Evolutionary conservation across 2,113 vertebrate species (phyloP).

Genomic region (Polypterus bichir): DNA sequence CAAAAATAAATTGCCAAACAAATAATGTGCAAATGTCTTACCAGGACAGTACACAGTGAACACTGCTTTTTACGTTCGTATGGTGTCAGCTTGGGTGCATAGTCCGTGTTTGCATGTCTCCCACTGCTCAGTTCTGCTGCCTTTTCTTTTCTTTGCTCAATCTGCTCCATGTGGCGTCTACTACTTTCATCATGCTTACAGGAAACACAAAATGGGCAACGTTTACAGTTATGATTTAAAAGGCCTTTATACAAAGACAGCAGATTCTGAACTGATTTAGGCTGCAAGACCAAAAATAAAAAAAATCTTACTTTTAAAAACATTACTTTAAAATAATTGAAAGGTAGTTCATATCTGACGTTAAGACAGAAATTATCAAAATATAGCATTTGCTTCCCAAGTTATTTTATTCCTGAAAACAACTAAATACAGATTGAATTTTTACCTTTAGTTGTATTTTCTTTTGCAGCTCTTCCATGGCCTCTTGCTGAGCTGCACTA

Average conservation of each 20-base stretch:
- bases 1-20: too few relatives aligned
- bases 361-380: too few relatives aligned
- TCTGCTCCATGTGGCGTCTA: constrained; percentile 95
- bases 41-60: constrained; percentile 73
- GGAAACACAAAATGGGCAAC: constrained; percentile 2
- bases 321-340: too few relatives aligned
- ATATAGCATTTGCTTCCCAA: too few relatives aligned
- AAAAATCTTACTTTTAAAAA: too few relatives aligned
- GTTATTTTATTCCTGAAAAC: too few relatives aligned
- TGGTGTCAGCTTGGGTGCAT: constrained; percentile 91
- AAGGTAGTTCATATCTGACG: too few relatives aligned
- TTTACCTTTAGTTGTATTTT: constrained; percentile 93
- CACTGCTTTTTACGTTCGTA: constrained; percentile 95
- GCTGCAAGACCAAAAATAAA: too few relatives aligned
- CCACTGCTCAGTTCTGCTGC: constrained; percentile 95
- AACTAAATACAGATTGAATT: too few relatives aligned
- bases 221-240: too few relatives aligned
- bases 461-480: constrained; percentile 95
- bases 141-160: constrained; percentile 95
- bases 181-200: constrained; percentile 89
- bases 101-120: constrained; percentile 86
- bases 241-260: too few relatives aligned
- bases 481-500: constrained; percentile 92
- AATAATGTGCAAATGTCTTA: constrained; percentile 31
- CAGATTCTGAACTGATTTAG: too few relatives aligned